Percentiles rank a stretch among this genome's conserved stretches.
phyloP scores from a whole-genome alignment of 2,888 invertebrate species.

The Plagiodera versicolora region DNA sequence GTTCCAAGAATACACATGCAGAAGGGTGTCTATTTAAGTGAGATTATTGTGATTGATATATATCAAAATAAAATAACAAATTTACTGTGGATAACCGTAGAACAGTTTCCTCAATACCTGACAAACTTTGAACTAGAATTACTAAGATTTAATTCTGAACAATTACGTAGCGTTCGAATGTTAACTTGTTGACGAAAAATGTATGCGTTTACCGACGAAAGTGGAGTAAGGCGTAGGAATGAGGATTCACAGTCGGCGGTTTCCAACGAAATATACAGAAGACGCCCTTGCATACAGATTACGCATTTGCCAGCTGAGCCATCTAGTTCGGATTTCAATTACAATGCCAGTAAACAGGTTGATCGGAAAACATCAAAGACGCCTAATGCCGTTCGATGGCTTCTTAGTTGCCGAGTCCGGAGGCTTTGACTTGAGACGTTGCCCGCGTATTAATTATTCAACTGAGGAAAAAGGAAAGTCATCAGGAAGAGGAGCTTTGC shows the following conservation, averaged over 20 bases:
- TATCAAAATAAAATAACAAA: too few species aligned
- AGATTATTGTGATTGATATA: too few species aligned
- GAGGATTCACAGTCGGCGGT: constrained; percentile 28
- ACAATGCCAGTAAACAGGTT: constrained; percentile 47
- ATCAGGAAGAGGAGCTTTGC: background rate
- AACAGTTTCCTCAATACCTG: too few species aligned
- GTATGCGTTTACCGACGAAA: constrained; percentile 20
- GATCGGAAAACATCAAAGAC: constrained; percentile 53
- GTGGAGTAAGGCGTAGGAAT: constrained; percentile 7
- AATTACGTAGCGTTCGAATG: background rate
- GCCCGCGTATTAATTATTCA: background rate
- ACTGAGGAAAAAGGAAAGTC: background rate
- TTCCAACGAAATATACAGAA: constrained; percentile 33
- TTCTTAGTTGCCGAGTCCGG: constrained; percentile 19
- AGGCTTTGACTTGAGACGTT: background rate
- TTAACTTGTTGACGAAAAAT: constrained; percentile 24
- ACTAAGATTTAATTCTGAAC: too few species aligned
- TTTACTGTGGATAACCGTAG: too few species aligned
- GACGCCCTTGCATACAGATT: constrained; percentile 52
- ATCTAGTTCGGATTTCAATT: constrained; percentile 51
- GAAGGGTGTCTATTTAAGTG: too few species aligned
- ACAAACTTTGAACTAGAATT: too few species aligned
- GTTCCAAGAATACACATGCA: too few species aligned
- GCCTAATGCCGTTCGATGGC: constrained; percentile 45
- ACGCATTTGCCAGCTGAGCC: constrained; percentile 49